Evolutionary conservation across 92 coral and sea anemone genomes (phyloP).

Genomic region (Epizoanthus illoricatus): DNA sequence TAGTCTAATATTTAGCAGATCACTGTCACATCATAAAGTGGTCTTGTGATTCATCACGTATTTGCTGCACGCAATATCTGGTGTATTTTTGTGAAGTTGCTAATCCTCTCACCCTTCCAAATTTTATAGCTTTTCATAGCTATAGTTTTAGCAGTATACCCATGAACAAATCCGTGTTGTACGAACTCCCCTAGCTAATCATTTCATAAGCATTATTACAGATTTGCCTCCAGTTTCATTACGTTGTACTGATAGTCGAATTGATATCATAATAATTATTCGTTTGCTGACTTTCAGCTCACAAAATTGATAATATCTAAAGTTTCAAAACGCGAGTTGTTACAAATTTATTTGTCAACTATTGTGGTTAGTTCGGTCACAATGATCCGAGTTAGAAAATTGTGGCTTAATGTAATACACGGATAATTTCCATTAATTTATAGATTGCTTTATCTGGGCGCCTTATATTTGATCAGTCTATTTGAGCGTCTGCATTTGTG

Average conservation of each 20-base stretch:
- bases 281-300: too few relatives aligned
- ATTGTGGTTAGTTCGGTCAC: neutral
- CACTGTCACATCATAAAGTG: neutral
- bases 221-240: neutral
- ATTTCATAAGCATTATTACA: neutral
- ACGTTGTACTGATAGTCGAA: too few relatives aligned
- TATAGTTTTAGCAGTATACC: neutral
- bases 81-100: neutral
- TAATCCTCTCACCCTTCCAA: neutral
- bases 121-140: neutral
- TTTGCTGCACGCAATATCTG: neutral
- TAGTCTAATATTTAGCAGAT: neutral
- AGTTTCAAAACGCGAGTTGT: too few relatives aligned
- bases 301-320: too few relatives aligned
- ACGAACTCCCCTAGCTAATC: neutral
- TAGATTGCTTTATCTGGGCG: neutral
- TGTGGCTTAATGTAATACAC: neutral
- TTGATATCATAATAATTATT: too few relatives aligned
- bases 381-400: neutral
- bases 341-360: neutral
- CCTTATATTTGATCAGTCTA: neutral
- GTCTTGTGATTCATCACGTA: neutral
- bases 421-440: neutral
- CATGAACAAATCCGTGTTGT: neutral
- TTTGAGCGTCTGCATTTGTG: neutral